phyloP scores from a whole-genome alignment of 2,888 invertebrate genomes.

The Philopedon plagiatum region DNA sequence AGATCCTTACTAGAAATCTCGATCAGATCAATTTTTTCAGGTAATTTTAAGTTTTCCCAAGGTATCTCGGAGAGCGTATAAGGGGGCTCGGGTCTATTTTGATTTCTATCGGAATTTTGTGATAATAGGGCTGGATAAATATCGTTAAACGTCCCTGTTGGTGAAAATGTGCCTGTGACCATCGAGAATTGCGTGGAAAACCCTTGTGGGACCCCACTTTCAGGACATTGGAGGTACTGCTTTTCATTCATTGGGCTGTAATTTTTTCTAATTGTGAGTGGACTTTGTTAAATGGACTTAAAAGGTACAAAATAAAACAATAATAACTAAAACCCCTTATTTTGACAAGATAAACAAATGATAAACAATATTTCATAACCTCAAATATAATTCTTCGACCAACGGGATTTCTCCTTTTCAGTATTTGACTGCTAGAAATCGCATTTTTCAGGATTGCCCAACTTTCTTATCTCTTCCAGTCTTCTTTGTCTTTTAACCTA shows the following conservation, averaged over 20 bases:
- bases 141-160: constrained; percentile 36
- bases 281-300: too few species aligned
- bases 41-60: constrained; percentile 54
- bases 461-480: too few species aligned
- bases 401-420: too few species aligned
- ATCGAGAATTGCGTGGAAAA: constrained; percentile 27
- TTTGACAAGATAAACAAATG: too few species aligned
- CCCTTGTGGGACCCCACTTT: constrained; percentile 2
- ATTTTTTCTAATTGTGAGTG: background rate
- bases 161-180: constrained; percentile 39
- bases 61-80: constrained; percentile 48
- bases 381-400: too few species aligned
- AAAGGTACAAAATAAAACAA: too few species aligned
- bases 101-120: constrained; percentile 18
- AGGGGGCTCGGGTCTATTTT: constrained; percentile 5
- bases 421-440: too few species aligned
- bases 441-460: too few species aligned
- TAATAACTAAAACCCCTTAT: too few species aligned
- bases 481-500: too few species aligned
- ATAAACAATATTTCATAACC: too few species aligned
- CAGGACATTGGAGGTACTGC: constrained; percentile 16
- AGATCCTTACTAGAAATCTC: constrained; percentile 64
- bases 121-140: constrained; percentile 24
- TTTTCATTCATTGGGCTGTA: constrained; percentile 24
- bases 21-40: constrained; percentile 63